Percentiles rank a stretch among this genome's conserved stretches.
These are phyloP conservation scores for Harlomillsia oculata DNA, from an alignment of 1,140 invertebrate species.

Conservation along the genomic window DNA sequence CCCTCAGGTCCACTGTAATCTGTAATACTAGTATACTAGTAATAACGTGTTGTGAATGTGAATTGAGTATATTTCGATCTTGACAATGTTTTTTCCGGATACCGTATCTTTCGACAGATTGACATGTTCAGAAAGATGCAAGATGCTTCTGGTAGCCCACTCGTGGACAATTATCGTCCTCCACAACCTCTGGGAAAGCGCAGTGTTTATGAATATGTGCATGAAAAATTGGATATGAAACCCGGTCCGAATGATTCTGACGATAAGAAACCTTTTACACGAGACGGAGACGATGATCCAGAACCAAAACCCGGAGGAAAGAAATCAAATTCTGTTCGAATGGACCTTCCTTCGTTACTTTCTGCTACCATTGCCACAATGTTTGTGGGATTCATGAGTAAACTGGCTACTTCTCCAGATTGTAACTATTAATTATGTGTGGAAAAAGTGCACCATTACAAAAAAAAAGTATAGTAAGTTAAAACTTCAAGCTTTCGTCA, in stretches of 20 bases:
- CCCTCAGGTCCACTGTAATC: too few species aligned
- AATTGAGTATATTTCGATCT: neutral
- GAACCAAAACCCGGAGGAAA: too few species aligned
- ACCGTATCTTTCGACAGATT: constrained; percentile 28
- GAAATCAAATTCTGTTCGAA: too few species aligned
- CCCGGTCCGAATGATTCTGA: constrained; percentile 12
- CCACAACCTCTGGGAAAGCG: constrained; percentile 36
- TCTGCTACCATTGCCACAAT: too few species aligned
- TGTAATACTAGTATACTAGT: neutral
- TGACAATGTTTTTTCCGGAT: neutral
- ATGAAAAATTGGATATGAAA: neutral
- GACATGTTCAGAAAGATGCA: constrained; percentile 35
- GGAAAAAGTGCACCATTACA: too few species aligned
- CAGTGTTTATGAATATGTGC: constrained; percentile 15
- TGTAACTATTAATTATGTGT: too few species aligned
- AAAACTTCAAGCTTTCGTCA: too few species aligned
- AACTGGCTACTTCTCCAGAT: too few species aligned
- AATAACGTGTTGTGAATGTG: neutral
- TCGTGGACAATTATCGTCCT: constrained; percentile 40
- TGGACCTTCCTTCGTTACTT: too few species aligned
- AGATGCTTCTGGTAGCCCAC: constrained; percentile 29
- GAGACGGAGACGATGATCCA: neutral
- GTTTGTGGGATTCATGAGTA: too few species aligned
- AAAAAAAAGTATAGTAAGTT: too few species aligned
- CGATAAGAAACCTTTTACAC: neutral